phyloP scores from a whole-genome alignment of 2,113 vertebrate genomes.

The Ascaphus truei region DNA sequence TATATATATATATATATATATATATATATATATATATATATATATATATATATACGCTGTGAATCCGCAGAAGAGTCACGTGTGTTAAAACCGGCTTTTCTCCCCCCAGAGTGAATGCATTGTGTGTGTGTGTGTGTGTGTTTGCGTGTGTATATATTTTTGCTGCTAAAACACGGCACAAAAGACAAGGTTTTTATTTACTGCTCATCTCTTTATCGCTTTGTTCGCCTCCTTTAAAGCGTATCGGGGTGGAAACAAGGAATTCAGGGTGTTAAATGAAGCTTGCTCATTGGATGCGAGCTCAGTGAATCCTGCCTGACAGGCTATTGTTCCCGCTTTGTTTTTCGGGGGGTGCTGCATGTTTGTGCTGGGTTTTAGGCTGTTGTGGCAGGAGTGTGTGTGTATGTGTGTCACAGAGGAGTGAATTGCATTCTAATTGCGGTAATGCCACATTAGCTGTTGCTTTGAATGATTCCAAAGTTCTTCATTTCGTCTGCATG shows the following conservation, averaged over 20 bases:
- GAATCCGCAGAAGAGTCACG: too few species aligned
- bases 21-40: too few species aligned
- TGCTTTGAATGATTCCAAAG: slow-evolving; percentile 9
- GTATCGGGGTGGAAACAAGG: slow-evolving; percentile 45
- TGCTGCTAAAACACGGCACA: slow-evolving; percentile 44
- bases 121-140: background rate
- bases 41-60: too few species aligned
- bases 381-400: background rate
- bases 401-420: background rate
- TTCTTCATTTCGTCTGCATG: too few species aligned
- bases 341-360: background rate
- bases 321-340: slow-evolving; percentile 53
- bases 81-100: too few species aligned
- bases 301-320: slow-evolving; percentile 62
- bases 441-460: background rate
- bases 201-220: slow-evolving; percentile 51
- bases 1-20: too few species aligned
- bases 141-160: background rate
- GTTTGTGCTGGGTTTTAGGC: background rate
- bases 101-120: too few species aligned
- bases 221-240: slow-evolving; percentile 50
- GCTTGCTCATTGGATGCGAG: slow-evolving; percentile 47
- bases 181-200: slow-evolving; percentile 56
- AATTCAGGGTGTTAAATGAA: slow-evolving; percentile 53
- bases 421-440: background rate